These are phyloP conservation scores for Gymnocypris eckloni DNA, from an alignment of 2,797 vertebrate species.

Conservation along the genomic window DNA sequence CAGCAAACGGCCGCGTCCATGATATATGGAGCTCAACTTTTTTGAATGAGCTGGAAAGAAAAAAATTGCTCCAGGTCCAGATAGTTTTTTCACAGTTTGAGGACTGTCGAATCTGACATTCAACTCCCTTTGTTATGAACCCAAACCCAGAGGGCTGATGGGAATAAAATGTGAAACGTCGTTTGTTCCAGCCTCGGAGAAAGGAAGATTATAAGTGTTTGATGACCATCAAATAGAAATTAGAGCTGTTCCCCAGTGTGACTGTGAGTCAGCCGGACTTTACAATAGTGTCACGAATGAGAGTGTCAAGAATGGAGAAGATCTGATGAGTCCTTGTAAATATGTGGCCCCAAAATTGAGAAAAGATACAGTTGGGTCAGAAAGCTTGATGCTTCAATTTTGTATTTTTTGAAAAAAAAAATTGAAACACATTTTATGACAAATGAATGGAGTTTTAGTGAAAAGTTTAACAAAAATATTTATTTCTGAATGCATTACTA, in stretches of 20 bases:
- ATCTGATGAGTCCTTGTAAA: background rate
- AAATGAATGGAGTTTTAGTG: background rate
- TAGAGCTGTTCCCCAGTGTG: slow-evolving; percentile 35
- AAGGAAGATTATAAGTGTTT: slow-evolving; percentile 40
- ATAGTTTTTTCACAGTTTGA: slow-evolving; percentile 66
- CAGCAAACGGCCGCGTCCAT: slow-evolving; percentile 17
- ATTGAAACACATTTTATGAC: background rate
- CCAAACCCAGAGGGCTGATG: slow-evolving; percentile 47
- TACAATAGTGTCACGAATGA: slow-evolving; percentile 2
- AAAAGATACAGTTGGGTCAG: background rate
- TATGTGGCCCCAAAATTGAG: background rate
- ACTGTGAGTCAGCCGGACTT: slow-evolving; percentile 26
- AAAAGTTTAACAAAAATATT: background rate
- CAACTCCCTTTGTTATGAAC: slow-evolving; percentile 54
- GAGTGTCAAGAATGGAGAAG: background rate
- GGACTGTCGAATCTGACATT: slow-evolving; percentile 58
- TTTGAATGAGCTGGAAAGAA: slow-evolving; percentile 33
- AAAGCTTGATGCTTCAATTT: no score
- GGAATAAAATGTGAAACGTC: slow-evolving; percentile 58
- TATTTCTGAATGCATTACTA: background rate
- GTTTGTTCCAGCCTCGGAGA: slow-evolving; percentile 40
- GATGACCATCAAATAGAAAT: slow-evolving; percentile 55
- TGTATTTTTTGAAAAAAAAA: background rate
- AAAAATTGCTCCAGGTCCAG: slow-evolving; percentile 59
- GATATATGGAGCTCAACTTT: slow-evolving; percentile 40